These are phyloP conservation scores for Ictalurus furcatus DNA, from an alignment of 2,113 vertebrate species.

Conservation along the genomic window DNA sequence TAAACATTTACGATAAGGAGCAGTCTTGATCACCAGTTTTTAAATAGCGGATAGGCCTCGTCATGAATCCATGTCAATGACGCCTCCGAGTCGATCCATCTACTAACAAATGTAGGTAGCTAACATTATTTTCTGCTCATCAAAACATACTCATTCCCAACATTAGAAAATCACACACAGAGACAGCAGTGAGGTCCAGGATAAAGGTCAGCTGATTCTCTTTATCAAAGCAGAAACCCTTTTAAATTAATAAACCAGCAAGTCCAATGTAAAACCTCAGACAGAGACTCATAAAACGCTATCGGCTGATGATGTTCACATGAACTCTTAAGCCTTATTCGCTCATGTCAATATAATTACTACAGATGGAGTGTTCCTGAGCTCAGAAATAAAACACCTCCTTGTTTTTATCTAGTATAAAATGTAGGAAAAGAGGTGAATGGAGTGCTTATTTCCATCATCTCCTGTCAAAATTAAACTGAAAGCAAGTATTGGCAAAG, in stretches of 20 bases:
- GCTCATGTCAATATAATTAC: background rate
- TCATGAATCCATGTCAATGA: background rate
- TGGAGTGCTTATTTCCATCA: too few relatives aligned
- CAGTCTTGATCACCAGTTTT: background rate
- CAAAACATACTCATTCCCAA: background rate
- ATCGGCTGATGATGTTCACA: conserved; percentile 38
- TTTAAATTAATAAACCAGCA: conserved; percentile 28
- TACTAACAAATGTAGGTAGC: background rate
- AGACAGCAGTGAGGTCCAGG: background rate
- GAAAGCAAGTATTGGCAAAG: background rate
- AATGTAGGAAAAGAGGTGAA: background rate
- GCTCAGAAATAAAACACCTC: background rate
- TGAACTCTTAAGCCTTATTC: background rate
- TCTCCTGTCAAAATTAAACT: background rate
- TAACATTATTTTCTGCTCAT: background rate
- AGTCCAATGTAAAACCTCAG: conserved; percentile 26
- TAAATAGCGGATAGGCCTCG: background rate
- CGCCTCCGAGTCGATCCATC: background rate
- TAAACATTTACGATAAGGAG: background rate
- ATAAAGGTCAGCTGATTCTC: background rate
- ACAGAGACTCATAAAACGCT: background rate
- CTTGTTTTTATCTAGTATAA: background rate
- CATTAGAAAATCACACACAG: background rate
- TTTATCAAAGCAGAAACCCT: conserved; percentile 34
- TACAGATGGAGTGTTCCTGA: background rate